phyloP scores from a whole-genome alignment of 2,797 vertebrate species.

The Argentina silus region DNA sequence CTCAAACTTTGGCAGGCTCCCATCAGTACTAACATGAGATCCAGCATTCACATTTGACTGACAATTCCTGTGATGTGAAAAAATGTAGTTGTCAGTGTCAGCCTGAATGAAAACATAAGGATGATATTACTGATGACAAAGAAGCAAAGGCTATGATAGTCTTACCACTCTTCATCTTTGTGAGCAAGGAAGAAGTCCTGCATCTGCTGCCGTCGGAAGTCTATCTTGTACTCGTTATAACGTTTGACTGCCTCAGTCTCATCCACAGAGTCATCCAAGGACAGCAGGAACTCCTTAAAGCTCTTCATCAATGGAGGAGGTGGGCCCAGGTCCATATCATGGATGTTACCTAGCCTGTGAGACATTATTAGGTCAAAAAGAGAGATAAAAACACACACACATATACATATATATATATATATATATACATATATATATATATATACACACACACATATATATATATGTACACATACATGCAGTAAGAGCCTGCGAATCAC shows the following conservation, averaged over 20 bases:
- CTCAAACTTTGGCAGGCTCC: background rate
- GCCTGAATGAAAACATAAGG: background rate
- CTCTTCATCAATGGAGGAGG: conserved; percentile 90
- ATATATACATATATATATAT: background rate
- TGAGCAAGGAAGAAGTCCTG: conserved; percentile 96
- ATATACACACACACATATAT: background rate
- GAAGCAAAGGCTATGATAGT: conserved; percentile 40
- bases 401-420: background rate
- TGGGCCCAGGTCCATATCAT: conserved; percentile 90
- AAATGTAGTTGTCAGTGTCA: background rate
- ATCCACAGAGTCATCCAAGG: conserved; percentile 92
- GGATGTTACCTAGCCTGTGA: conserved; percentile 88
- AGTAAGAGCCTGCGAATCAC: background rate
- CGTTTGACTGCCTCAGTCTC: conserved; percentile 94
- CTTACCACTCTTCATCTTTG: conserved; percentile 97
- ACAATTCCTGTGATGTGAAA: background rate
- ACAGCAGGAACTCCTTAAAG: conserved; percentile 94
- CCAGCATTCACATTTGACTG: background rate
- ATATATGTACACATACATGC: background rate
- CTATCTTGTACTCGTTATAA: conserved; percentile 95
- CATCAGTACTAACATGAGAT: background rate
- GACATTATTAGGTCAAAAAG: conserved; percentile 10
- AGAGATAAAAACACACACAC: background rate
- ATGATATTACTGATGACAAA: background rate
- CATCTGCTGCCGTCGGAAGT: conserved; percentile 95